A percentile compares a stretch with the other conserved stretches of the same genome.
Evolutionary conservation across 1,140 invertebrate genomes (phyloP).

Genomic region (Halotydeus destructor): DNA sequence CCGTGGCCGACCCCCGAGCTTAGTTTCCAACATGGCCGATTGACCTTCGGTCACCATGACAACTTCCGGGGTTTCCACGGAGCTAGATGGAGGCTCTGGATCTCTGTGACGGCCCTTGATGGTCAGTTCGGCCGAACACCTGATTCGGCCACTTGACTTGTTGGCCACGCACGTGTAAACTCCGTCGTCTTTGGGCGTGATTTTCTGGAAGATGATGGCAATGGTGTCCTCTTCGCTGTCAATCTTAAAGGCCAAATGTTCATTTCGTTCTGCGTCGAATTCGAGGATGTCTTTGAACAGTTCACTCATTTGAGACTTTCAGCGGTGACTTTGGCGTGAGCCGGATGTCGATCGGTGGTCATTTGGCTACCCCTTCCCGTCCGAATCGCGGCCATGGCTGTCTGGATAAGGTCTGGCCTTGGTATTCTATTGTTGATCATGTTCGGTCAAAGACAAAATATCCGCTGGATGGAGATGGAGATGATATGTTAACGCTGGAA

Average conservation of each 20-base stretch:
- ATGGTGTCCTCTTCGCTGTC: constrained; percentile 73
- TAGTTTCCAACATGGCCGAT: constrained; percentile 24
- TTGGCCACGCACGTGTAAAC: constrained; percentile 84
- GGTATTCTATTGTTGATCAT: too few relatives aligned
- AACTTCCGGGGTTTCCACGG: not conserved
- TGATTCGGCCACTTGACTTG: constrained; percentile 76
- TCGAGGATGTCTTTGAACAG: constrained; percentile 69
- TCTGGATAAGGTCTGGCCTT: too few relatives aligned
- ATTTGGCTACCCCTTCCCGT: too few relatives aligned
- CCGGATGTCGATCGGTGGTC: too few relatives aligned
- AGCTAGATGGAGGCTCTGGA: not conserved
- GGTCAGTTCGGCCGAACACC: constrained; percentile 73
- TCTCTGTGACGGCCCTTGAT: constrained; percentile 41
- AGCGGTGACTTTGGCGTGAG: constrained; percentile 45
- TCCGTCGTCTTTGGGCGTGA: constrained; percentile 75
- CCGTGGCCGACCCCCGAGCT: constrained; percentile 74
- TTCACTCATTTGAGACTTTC: constrained; percentile 50
- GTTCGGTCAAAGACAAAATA: too few relatives aligned
- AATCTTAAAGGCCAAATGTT: constrained; percentile 80
- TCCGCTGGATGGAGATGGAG: too few relatives aligned
- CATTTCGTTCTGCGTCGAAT: constrained; percentile 74
- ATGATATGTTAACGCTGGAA: too few relatives aligned
- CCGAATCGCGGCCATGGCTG: too few relatives aligned
- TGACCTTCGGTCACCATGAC: constrained; percentile 53
- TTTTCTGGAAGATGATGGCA: constrained; percentile 75